Percentiles rank a stretch among this genome's conserved stretches.
These are phyloP conservation scores for Laspeyria flexula DNA, from an alignment of 2,888 invertebrate species.

Conservation along the genomic window DNA sequence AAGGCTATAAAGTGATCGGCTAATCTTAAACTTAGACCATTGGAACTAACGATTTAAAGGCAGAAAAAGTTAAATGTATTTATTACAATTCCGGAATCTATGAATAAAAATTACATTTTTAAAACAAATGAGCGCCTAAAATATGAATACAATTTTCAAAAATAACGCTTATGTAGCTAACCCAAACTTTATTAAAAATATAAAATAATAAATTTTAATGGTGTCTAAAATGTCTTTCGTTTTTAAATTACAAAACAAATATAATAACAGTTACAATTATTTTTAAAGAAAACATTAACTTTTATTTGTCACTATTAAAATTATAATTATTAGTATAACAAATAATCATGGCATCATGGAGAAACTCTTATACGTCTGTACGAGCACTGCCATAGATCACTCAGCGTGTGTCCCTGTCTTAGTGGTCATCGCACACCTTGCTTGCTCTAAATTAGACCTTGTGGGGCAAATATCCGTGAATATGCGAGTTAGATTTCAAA, in stretches of 20 bases:
- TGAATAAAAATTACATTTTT: no score
- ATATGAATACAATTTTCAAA: no score
- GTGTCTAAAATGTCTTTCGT: neutral
- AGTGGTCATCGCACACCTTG: conserved; percentile 41
- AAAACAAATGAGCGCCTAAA: no score
- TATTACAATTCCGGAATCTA: neutral
- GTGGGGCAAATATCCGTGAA: conserved; percentile 17
- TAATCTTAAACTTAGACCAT: neutral
- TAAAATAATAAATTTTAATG: neutral
- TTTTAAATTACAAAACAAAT: conserved; percentile 1
- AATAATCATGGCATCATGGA: conserved; percentile 7
- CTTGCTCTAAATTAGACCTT: conserved; percentile 71
- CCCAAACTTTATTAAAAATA: no score
- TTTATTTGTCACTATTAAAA: conserved; percentile 8
- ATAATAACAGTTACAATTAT: neutral
- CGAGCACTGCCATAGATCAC: conserved; percentile 66
- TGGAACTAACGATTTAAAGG: neutral
- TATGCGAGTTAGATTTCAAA: neutral
- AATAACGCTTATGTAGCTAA: no score
- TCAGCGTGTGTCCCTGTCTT: conserved; percentile 59
- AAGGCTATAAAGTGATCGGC: conserved; percentile 13
- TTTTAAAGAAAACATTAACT: conserved; percentile 7
- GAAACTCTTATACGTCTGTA: conserved; percentile 9
- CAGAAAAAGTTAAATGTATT: neutral
- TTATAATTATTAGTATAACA: conserved; percentile 9